Evolutionary conservation across 2,888 invertebrate species (phyloP).

Genomic region (Caenorhabditis zanzibari): DNA sequence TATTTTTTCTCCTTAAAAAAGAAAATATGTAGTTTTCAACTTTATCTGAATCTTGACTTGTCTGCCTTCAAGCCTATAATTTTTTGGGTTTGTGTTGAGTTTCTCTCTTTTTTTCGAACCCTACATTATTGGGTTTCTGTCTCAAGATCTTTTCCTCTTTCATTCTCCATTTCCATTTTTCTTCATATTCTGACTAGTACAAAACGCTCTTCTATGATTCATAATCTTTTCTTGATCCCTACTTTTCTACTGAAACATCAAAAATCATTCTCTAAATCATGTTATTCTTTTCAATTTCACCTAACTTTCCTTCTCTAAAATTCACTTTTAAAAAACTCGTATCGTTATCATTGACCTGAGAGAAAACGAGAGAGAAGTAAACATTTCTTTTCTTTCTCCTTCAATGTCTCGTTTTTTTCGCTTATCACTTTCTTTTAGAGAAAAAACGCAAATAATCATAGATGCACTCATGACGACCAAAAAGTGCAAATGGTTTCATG

Average conservation of each 20-base stretch:
- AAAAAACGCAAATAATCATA: conserved; percentile 27
- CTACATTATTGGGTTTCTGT: too few relatives aligned
- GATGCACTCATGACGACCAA: conserved; percentile 12
- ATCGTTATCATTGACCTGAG: conserved; percentile 39
- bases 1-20: background rate
- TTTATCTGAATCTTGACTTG: background rate
- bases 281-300: background rate
- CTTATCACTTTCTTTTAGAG: conserved; percentile 26
- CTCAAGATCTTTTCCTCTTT: too few relatives aligned
- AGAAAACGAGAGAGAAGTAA: conserved; percentile 20
- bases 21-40: background rate
- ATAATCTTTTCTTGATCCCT: background rate
- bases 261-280: background rate
- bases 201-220: background rate
- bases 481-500: conserved; percentile 24
- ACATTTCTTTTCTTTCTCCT: conserved; percentile 19
- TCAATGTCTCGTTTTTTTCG: conserved; percentile 6
- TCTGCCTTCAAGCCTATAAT: background rate
- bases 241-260: background rate
- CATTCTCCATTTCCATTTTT: too few relatives aligned
- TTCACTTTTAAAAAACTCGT: conserved; percentile 47
- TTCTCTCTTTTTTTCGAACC: too few relatives aligned
- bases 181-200: background rate
- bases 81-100: too few relatives aligned
- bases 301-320: background rate